Percentiles rank a stretch among this genome's conserved stretches.
Conservation (phyloP, 2,888 invertebrate species). For the Isoperla grammatica region DNA sequence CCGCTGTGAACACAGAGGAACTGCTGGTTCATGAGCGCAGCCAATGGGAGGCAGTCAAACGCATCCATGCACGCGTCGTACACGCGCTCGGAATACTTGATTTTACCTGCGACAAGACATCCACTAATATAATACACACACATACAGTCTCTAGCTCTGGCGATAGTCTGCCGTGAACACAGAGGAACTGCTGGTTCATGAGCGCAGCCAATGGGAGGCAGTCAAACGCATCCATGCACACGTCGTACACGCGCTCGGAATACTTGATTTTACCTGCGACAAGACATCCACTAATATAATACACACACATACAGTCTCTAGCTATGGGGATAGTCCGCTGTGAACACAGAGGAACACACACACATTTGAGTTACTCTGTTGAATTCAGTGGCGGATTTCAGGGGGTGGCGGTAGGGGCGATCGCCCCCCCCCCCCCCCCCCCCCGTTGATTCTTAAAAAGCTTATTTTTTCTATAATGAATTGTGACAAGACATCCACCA, state of each 20-base stretch:
- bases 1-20: slow-evolving; percentile 99
- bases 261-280: slow-evolving; percentile 95
- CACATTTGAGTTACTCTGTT: slow-evolving; percentile 98
- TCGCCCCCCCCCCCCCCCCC: no score
- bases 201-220: slow-evolving; percentile 98
- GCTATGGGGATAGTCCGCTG: slow-evolving; percentile 98
- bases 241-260: slow-evolving; percentile 98
- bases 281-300: no score
- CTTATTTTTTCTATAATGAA: slow-evolving; percentile 99
- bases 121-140: no score
- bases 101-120: slow-evolving; percentile 91
- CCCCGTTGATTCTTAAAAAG: slow-evolving; percentile 99
- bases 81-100: slow-evolving; percentile 99
- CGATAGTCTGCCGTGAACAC: slow-evolving; percentile 98
- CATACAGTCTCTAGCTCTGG: no score
- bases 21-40: slow-evolving; percentile 99
- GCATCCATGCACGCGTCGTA: slow-evolving; percentile 99
- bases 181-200: slow-evolving; percentile 99
- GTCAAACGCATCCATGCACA: slow-evolving; percentile 99
- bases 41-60: slow-evolving; percentile 98
- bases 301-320: no score
- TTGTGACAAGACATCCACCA: slow-evolving; percentile 52
- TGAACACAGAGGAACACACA: slow-evolving; percentile 99
- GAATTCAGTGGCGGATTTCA: no score
- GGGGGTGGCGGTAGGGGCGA: no score